Percentiles rank a stretch among this genome's conserved stretches.
Conservation (phyloP, 2,888 invertebrate species). For the Frankliniella intonsa region DNA sequence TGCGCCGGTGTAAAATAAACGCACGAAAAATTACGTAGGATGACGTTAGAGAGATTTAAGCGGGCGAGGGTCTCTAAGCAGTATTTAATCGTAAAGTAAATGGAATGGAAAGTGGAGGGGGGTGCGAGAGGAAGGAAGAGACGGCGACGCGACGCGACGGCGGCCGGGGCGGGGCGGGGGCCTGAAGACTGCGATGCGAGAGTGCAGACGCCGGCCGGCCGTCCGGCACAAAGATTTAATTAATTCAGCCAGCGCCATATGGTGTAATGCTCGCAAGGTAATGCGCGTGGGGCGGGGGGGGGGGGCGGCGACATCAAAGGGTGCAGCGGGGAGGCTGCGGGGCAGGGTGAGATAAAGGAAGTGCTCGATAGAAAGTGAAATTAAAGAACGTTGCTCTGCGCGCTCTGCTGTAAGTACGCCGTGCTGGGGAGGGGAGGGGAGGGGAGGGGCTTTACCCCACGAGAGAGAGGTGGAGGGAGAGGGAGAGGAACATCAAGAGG, state of each 20-base stretch:
- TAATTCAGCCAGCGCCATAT: conserved; percentile 21
- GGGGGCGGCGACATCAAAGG: conserved; percentile 14
- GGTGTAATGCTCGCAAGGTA: conserved; percentile 18
- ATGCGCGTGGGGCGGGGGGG: neutral
- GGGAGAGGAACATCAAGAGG: neutral
- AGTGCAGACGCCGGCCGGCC: neutral
- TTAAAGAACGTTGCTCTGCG: conserved; percentile 14
- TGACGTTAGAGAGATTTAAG: too few species aligned
- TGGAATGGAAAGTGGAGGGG: too few species aligned
- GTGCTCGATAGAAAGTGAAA: conserved; percentile 20
- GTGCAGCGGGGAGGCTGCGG: conserved; percentile 11
- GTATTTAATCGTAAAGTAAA: too few species aligned
- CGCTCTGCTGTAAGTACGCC: neutral
- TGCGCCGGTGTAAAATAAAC: too few species aligned
- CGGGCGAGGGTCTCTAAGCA: too few species aligned
- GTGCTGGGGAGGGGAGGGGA: neutral
- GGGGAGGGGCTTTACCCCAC: neutral
- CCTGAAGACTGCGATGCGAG: neutral
- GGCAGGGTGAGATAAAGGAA: neutral
- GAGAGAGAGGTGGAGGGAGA: too few species aligned
- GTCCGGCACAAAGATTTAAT: neutral
- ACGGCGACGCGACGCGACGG: too few species aligned
- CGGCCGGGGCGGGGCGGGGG: too few species aligned
- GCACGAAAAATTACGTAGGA: too few species aligned
- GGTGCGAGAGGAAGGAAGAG: too few species aligned